Evolutionary conservation across 2,888 invertebrate species (phyloP), one percentile per base, ranked within the genome.

Genomic region (Drosophila helvetica): DNA sequence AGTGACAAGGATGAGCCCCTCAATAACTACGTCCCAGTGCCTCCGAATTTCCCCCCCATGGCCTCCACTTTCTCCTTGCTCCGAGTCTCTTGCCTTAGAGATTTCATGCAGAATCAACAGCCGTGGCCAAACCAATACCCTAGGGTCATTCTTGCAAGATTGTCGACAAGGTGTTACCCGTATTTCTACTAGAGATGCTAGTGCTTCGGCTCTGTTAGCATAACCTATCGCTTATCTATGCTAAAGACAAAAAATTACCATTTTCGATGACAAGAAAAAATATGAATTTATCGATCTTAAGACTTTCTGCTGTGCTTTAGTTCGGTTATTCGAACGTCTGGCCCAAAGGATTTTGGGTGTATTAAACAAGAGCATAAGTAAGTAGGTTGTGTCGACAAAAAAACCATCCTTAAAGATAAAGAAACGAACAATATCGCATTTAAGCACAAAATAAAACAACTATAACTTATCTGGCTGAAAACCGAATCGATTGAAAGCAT

Each of bases 61-160:
- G 7, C 38, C 15, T n/a, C 15, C 38, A 5, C 33, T 10, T 19
- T 43, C 61, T 51, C 47, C 51, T 51, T 45, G 50, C 18, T 30
- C 55, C 18, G 51, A 43, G 61, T 56, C 63, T 72, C 66, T 66
- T 68, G 75, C 12, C 38, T 62, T 66, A 63, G 64, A 58, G 53
- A 74, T 76, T 67, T 51, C 66, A 75, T 70, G 52, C 64, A 55
- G 63, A 70, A 63, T 60, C 55, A 51, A 69, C 53, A 59, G 53
- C 58, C 46, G 65, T 33, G 51, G 33, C 42, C 51, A 63, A 51
- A 19, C 47, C 17, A 43, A 22, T 38, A 47, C 63, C 55, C 38
- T n/a, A n/a, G 38, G 38, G 38, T n/a, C 38, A 0, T 38, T 38
- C n/a, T 38, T 7, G 38, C 38, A n/a, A n/a, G 38, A 15, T n/a